A percentile compares a stretch with the other conserved stretches of the same genome.
These are phyloP conservation scores for Galbula dea DNA, from an alignment of 2,113 vertebrate genomes.

Conservation along the genomic window DNA sequence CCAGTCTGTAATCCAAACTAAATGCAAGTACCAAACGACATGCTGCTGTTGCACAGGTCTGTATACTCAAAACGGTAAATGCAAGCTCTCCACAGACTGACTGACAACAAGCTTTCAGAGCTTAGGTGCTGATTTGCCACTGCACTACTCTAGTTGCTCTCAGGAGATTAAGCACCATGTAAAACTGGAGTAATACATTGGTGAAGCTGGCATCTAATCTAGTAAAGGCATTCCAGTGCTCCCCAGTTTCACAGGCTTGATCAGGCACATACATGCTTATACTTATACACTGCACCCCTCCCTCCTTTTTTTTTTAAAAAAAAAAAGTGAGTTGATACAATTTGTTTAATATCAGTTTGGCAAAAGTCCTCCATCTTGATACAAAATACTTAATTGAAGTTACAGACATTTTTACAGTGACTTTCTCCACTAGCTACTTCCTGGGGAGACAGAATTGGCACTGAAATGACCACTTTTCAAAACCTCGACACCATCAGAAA, in stretches of 20 bases:
- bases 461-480: neutral
- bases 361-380: neutral
- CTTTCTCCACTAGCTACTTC: neutral
- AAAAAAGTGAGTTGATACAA: neutral
- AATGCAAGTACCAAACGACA: slow-evolving; percentile 50
- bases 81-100: neutral
- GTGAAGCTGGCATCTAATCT: neutral
- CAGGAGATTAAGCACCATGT: neutral
- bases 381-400: neutral
- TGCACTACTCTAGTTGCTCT: slow-evolving; percentile 17
- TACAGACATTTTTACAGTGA: neutral
- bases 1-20: neutral
- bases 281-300: neutral
- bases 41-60: slow-evolving; percentile 33
- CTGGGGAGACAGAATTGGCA: neutral
- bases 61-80: slow-evolving; percentile 7
- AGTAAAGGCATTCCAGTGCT: neutral
- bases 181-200: slow-evolving; percentile 23
- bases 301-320: neutral
- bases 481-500: neutral
- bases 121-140: neutral
- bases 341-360: neutral
- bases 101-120: neutral
- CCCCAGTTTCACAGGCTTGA: neutral
- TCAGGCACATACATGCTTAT: neutral